Percentiles rank a stretch among this genome's conserved stretches.
Conservation (phyloP, 2,888 invertebrate species). For the Chorisops tibialis region DNA sequence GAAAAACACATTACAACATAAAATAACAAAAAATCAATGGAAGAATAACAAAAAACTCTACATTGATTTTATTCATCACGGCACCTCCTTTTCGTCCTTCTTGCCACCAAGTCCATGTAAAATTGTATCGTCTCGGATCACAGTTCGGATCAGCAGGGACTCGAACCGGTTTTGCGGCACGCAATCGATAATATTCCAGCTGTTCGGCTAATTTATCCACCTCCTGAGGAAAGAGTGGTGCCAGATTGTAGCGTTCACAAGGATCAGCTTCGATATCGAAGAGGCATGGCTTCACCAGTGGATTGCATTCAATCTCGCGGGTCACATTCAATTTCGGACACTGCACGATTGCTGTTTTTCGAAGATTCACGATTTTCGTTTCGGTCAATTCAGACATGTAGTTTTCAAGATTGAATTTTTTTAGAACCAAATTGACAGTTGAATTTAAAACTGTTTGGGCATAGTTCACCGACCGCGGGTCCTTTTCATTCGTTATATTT, state of each 20-base stretch:
- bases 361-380: constrained; percentile 38
- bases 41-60: background rate
- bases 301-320: constrained; percentile 41
- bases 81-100: constrained; percentile 41
- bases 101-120: constrained; percentile 60
- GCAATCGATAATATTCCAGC: constrained; percentile 50
- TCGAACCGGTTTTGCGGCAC: constrained; percentile 48
- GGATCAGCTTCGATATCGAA: constrained; percentile 55
- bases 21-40: background rate
- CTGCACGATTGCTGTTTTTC: constrained; percentile 39
- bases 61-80: background rate
- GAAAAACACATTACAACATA: background rate
- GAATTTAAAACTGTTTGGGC: constrained; percentile 39
- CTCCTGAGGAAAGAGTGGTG: constrained; percentile 35
- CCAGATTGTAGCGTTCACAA: constrained; percentile 52
- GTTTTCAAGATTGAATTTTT: constrained; percentile 28
- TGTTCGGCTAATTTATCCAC: constrained; percentile 49
- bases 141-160: constrained; percentile 53
- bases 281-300: constrained; percentile 51
- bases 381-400: constrained; percentile 31
- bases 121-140: constrained; percentile 56
- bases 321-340: constrained; percentile 38
- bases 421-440: constrained; percentile 36
- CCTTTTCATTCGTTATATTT: constrained; percentile 38
- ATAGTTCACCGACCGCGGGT: constrained; percentile 42